Percentiles rank a stretch among this genome's conserved stretches.
phyloP scores from a whole-genome alignment of 2,888 invertebrate genomes.

The Apodemia hepburni region DNA sequence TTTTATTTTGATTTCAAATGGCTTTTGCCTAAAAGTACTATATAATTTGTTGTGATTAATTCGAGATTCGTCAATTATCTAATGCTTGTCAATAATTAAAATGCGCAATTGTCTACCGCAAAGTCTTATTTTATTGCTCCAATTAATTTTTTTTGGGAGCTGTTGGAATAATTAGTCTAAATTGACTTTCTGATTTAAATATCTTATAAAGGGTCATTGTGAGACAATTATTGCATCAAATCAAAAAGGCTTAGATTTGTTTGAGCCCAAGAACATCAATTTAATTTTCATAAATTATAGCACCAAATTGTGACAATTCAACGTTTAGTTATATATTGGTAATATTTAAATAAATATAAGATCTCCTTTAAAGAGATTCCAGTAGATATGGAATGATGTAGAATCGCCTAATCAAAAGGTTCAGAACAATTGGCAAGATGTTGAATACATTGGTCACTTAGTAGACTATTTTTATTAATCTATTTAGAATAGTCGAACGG shows the following conservation, averaged over 20 bases:
- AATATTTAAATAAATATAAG: conserved; percentile 6
- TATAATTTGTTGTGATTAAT: no score
- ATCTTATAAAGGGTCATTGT: background rate
- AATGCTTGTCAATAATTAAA: no score
- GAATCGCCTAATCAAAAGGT: conserved; percentile 13
- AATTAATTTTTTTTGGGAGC: no score
- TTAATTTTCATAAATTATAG: conserved; percentile 35
- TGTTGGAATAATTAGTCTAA: background rate
- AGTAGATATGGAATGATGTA: conserved; percentile 21
- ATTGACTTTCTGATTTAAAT: background rate
- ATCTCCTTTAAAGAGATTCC: conserved; percentile 7
- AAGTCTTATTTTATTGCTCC: no score
- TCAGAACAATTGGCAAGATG: conserved; percentile 21
- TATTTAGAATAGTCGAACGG: background rate
- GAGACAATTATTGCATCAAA: background rate
- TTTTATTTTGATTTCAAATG: no score
- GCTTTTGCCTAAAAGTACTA: no score
- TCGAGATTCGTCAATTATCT: no score
- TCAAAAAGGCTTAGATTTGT: background rate
- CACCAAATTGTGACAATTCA: conserved; percentile 33
- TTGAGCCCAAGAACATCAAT: conserved; percentile 15
- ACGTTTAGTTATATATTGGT: conserved; percentile 5
- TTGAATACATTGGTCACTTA: conserved; percentile 15
- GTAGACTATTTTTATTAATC: background rate
- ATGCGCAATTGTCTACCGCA: no score